A percentile compares a stretch with the other conserved stretches of the same genome.
phyloP scores from a whole-genome alignment of 2,888 invertebrate species.

The Eupsilia transversa region DNA sequence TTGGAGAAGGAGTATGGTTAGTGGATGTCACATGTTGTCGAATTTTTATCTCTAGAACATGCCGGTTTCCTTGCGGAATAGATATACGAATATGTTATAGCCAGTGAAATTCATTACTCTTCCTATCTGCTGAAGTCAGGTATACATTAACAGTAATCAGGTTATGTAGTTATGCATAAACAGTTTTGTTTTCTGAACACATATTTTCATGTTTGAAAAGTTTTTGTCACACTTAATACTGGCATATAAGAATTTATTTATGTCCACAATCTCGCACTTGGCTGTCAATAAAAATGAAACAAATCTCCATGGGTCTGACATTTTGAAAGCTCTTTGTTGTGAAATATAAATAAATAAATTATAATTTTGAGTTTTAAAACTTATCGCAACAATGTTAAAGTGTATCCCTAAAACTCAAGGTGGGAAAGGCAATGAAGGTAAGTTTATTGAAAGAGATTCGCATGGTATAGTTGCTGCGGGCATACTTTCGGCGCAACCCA shows the following conservation, averaged over 20 bases:
- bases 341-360: not conserved
- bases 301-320: slow-evolving; percentile 1
- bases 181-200: not conserved
- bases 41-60: not conserved
- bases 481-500: slow-evolving; percentile 62
- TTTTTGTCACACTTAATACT: not conserved
- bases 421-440: slow-evolving; percentile 75
- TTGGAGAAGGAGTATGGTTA: not conserved
- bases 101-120: not conserved
- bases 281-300: slow-evolving; percentile 3
- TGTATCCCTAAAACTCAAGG: slow-evolving; percentile 57
- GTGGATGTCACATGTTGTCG: not conserved
- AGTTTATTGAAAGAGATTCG: slow-evolving; percentile 72
- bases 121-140: not conserved
- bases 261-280: too few relatives aligned
- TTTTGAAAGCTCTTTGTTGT: not conserved
- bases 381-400: slow-evolving; percentile 16
- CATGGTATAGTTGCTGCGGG: slow-evolving; percentile 73
- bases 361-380: not conserved
- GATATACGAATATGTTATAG: too few relatives aligned
- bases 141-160: not conserved
- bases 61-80: too few relatives aligned
- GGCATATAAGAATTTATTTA: not conserved
- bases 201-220: not conserved
- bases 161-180: too few relatives aligned